Evolutionary conservation across 2,113 vertebrate species (phyloP).

Genomic region (Cinclus mexicanus): DNA sequence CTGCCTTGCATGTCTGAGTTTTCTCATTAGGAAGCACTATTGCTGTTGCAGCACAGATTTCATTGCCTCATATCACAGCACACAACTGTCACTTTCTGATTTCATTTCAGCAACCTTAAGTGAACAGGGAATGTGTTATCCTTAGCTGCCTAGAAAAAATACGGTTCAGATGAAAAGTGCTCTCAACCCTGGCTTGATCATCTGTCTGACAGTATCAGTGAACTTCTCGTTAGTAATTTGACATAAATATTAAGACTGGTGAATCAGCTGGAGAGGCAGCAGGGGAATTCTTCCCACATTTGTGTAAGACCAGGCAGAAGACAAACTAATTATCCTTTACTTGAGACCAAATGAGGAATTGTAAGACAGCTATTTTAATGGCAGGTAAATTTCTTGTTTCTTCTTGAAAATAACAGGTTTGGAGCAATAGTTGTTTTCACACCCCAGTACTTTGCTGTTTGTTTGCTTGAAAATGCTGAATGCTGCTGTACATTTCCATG

Average conservation of each 20-base stretch:
- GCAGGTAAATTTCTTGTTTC: neutral
- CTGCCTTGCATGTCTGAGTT: neutral
- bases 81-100: conserved; percentile 27
- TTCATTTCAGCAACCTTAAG: neutral
- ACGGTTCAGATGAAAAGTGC: conserved; percentile 1
- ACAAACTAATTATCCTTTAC: conserved; percentile 17
- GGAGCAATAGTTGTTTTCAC: neutral
- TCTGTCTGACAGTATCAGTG: conserved; percentile 19
- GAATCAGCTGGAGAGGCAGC: conserved; percentile 34
- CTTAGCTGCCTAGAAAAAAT: conserved; percentile 8
- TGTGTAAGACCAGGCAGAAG: conserved; percentile 20
- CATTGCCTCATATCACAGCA: neutral
- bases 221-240: conserved; percentile 14
- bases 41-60: neutral
- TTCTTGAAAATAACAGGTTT: neutral
- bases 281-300: conserved; percentile 13
- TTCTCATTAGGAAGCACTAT: conserved; percentile 22
- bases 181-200: conserved; percentile 8
- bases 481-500: neutral
- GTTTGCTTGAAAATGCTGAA: neutral
- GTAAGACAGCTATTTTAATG: conserved; percentile 10
- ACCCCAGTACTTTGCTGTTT: neutral
- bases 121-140: conserved; percentile 10
- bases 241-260: conserved; percentile 22
- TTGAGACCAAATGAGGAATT: conserved; percentile 12